Evolutionary conservation across 2,113 vertebrate species (phyloP), one percentile per base, ranked within the genome.

Genomic region (Cyphomyrus plagiostoma): DNA sequence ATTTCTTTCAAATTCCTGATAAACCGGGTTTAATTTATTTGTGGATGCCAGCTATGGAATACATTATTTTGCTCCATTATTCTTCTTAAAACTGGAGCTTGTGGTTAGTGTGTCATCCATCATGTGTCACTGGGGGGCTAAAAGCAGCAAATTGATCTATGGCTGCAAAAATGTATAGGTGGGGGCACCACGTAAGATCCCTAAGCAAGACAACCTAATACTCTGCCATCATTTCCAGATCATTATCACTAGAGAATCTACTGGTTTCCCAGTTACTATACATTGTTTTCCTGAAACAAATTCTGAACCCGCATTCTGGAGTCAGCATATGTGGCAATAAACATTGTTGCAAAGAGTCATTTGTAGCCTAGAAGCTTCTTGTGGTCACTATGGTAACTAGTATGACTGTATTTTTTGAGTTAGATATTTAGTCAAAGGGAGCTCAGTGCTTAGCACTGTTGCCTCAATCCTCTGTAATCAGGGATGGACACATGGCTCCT

Each of bases 1-100:
- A 86, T 6, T 70, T 88, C 93, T 94, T 94, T 94, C 92, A 92
- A 93, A 88, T 92, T 94, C 92, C 90, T 80, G 84, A 90, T 91
- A 92, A 90, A 93, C 92, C 89, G 89, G 53, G 90, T 62, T 70
- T 53, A 50, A 90, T 91, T 90, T 45, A 90, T 88, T 90, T 87
- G 66, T 88, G 50, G 62, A 88, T 56, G 46, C 19, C 53, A 85
- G 82, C 35, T 86, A 45, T 80, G 84, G 88, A 90, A 86, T 89
- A 62, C 1, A 26, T 88, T 30, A 89, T 58, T 30, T 23, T 83
- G 9, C 62, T 58, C 74, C 26, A 77, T 90, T 90, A 83, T 30
- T 88, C 74, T 80, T 19, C 46, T 85, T 66, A 85, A 56, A 17
- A 89, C 11, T 53, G 49, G 19, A 56, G 26, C 23, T 30, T 42